Percentiles rank a stretch among this genome's conserved stretches.
phyloP scores from a whole-genome alignment of 2,113 vertebrate genomes.

The Leptobrachium ailaonicum region DNA sequence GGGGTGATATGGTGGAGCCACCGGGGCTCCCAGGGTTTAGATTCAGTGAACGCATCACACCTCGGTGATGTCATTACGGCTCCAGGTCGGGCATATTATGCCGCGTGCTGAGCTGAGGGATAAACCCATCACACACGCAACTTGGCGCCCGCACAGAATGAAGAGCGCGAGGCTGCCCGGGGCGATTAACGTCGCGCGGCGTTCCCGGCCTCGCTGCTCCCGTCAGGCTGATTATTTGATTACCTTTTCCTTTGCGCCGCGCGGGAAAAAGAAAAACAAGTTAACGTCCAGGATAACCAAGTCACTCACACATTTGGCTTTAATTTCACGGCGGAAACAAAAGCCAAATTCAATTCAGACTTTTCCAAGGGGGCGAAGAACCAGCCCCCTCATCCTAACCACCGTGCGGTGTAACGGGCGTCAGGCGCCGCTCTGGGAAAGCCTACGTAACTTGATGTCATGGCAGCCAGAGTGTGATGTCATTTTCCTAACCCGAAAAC shows the following conservation, averaged over 20 bases:
- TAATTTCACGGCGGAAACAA: conserved; percentile 13
- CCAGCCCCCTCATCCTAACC: not conserved
- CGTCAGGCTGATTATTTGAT: not conserved
- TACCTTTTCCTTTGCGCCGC: conserved; percentile 4
- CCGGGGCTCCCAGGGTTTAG: no score
- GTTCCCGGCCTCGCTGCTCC: not conserved
- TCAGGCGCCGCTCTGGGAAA: not conserved
- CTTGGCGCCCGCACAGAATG: no score
- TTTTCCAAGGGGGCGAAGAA: not conserved
- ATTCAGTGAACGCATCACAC: no score
- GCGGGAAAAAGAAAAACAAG: conserved; percentile 11
- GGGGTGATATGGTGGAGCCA: no score
- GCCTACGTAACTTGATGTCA: no score
- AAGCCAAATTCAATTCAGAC: not conserved
- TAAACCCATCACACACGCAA: no score
- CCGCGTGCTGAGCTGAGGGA: no score
- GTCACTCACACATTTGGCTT: conserved; percentile 9
- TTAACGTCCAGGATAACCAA: not conserved
- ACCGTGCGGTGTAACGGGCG: not conserved
- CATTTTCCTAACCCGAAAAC: no score
- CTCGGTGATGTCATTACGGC: no score
- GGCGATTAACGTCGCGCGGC: not conserved
- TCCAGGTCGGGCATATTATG: no score
- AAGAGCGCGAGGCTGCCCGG: not conserved
- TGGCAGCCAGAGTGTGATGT: no score